These are phyloP conservation scores for Apis florea DNA, from an alignment of 1,140 invertebrate genomes.

Conservation along the genomic window DNA sequence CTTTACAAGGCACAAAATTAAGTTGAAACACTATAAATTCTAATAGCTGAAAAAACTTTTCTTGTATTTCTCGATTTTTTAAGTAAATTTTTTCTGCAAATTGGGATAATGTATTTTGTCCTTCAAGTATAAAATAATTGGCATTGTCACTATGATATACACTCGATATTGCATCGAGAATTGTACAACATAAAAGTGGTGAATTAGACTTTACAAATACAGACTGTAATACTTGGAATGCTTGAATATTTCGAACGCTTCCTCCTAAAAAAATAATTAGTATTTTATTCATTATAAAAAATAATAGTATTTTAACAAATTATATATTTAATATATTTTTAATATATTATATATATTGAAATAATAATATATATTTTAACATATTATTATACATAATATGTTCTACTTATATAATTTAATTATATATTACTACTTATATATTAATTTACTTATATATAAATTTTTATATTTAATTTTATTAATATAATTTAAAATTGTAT, in stretches of 20 bases:
- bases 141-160: slow-evolving; percentile 98
- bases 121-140: slow-evolving; percentile 99
- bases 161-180: slow-evolving; percentile 97
- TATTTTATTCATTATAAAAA: not conserved
- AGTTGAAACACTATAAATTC: slow-evolving; percentile 98
- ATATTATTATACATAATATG: too few species aligned
- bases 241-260: slow-evolving; percentile 95
- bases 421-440: not conserved
- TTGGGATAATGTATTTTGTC: slow-evolving; percentile 96
- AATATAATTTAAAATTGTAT: not conserved
- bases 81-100: slow-evolving; percentile 97
- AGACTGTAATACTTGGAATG: slow-evolving; percentile 96
- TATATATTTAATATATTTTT: too few species aligned
- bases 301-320: not conserved
- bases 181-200: slow-evolving; percentile 90
- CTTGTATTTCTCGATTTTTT: slow-evolving; percentile 95
- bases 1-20: slow-evolving; percentile 99
- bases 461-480: not conserved
- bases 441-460: too few species aligned
- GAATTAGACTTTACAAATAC: slow-evolving; percentile 95
- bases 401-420: not conserved
- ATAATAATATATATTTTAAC: too few species aligned
- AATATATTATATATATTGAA: too few species aligned
- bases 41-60: slow-evolving; percentile 96
- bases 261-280: slow-evolving; percentile 76